A percentile compares a stretch with the other conserved stretches of the same genome.
phyloP scores from a whole-genome alignment of 2,113 vertebrate genomes.

The Bos indicus region DNA sequence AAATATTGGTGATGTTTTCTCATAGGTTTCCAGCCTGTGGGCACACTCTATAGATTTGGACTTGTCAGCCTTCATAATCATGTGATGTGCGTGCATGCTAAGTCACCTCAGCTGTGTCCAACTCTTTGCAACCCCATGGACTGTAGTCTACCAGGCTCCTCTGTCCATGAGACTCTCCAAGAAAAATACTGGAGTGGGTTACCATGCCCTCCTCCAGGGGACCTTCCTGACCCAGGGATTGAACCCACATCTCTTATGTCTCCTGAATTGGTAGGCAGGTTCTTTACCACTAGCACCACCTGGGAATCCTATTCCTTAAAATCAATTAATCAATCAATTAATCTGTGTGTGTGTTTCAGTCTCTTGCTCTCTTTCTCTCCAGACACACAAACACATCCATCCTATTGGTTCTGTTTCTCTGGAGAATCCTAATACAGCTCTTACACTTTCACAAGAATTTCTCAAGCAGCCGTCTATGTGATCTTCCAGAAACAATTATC shows the following conservation, averaged over 20 bases:
- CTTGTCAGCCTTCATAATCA: not conserved
- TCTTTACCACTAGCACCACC: not conserved
- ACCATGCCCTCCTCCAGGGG: not conserved
- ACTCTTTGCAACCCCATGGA: not conserved
- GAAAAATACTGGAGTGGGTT: not conserved
- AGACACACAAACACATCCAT: not conserved
- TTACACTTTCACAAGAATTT: not conserved
- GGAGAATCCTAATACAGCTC: not conserved
- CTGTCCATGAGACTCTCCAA: not conserved
- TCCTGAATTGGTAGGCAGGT: not conserved
- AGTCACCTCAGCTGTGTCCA: not conserved
- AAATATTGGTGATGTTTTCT: not conserved
- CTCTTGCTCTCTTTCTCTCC: not conserved
- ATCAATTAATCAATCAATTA: not conserved
- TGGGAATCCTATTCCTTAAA: not conserved
- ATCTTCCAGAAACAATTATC: not conserved
- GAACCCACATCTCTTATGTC: not conserved
- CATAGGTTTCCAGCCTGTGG: not conserved
- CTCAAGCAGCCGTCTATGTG: not conserved
- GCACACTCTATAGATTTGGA: not conserved
- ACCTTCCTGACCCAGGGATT: not conserved
- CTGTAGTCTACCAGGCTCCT: not conserved
- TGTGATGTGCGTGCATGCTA: not conserved
- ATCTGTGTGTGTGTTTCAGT: not conserved
- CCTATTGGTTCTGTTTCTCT: not conserved